Percentiles rank a stretch among this genome's conserved stretches.
phyloP scores from a whole-genome alignment of 2,888 invertebrate species.

The Sabellastarte sp. region DNA sequence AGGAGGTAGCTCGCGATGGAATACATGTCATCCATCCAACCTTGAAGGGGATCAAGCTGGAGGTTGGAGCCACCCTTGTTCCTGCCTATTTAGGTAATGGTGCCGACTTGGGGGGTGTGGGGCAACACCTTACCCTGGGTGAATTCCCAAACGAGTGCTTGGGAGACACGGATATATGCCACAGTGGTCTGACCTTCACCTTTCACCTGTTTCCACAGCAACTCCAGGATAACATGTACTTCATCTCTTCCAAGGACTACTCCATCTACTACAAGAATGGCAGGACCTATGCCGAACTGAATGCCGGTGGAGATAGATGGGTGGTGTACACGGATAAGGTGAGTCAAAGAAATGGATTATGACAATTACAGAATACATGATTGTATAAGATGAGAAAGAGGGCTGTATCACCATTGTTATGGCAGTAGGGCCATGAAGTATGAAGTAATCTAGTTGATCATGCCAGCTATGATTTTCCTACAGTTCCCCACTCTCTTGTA shows the following conservation, averaged over 20 bases:
- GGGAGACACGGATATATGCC: slow-evolving; percentile 40
- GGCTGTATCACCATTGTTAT: no score
- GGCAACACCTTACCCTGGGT: slow-evolving; percentile 46
- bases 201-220: slow-evolving; percentile 14
- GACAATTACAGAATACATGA: no score
- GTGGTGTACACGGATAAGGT: slow-evolving; percentile 10
- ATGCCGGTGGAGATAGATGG: slow-evolving; percentile 23
- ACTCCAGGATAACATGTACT: slow-evolving; percentile 36
- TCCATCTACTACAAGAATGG: slow-evolving; percentile 45
- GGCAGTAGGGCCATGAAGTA: no score
- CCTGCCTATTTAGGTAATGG: slow-evolving; percentile 47
- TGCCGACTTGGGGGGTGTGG: slow-evolving; percentile 37
- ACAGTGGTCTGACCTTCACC: slow-evolving; percentile 25
- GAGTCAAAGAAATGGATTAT: no score
- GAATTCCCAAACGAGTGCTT: slow-evolving; percentile 41
- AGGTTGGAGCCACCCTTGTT: slow-evolving; percentile 43
- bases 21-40: slow-evolving; percentile 46
- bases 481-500: no score
- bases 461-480: no score
- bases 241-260: slow-evolving; percentile 47
- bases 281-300: slow-evolving; percentile 32
- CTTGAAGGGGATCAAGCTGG: slow-evolving; percentile 39
- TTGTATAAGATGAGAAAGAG: no score
- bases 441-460: no score
- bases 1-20: slow-evolving; percentile 35